Conservation (phyloP, 2,113 vertebrate species). For the Elaphurus davidianus region DNA sequence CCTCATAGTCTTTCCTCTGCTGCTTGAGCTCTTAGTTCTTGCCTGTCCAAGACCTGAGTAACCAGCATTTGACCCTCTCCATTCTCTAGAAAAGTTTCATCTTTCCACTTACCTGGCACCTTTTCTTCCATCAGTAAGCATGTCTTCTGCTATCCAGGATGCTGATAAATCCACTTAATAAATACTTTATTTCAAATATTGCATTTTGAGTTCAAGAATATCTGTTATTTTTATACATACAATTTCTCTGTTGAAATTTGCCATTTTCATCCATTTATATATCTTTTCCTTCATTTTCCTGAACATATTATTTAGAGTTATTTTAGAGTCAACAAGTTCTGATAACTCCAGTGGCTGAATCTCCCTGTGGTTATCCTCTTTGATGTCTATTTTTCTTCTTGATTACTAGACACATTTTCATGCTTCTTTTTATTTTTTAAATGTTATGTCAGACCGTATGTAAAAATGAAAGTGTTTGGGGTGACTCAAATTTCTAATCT, state of each 20-base stretch:
- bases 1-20: neutral
- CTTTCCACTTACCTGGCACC: neutral
- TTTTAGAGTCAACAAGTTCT: neutral
- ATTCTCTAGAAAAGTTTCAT: neutral
- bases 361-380: neutral
- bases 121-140: neutral
- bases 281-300: neutral
- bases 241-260: neutral
- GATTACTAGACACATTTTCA: neutral
- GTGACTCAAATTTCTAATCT: neutral
- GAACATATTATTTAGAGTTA: neutral
- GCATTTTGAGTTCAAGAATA: neutral
- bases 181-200: neutral
- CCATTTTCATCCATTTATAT: neutral
- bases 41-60: neutral
- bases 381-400: neutral
- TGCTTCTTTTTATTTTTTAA: neutral
- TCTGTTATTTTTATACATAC: neutral
- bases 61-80: neutral
- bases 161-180: neutral
- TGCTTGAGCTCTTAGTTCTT: neutral
- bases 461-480: neutral
- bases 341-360: neutral
- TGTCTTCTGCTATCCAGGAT: neutral
- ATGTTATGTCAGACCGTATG: neutral